Conservation (phyloP, 2,888 invertebrate species). For the Ischnura elegans region DNA sequence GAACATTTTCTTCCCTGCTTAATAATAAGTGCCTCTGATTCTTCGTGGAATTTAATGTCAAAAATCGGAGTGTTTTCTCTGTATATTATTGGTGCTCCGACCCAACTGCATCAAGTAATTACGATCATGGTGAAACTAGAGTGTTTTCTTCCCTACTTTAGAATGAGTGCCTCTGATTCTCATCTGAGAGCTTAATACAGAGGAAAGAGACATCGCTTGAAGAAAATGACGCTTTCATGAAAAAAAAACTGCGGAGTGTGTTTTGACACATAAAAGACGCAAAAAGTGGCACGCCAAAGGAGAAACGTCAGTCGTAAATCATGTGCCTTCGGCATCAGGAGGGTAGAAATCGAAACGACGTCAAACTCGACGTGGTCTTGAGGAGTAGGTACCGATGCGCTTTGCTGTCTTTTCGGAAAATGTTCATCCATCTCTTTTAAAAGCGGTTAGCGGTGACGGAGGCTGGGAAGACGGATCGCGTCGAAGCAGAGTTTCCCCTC, state of each 20-base stretch:
- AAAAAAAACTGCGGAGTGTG: background rate
- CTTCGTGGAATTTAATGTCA: no score
- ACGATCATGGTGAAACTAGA: no score
- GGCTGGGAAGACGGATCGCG: background rate
- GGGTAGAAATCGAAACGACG: background rate
- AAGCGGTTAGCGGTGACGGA: constrained; percentile 6
- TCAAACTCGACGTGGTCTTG: background rate
- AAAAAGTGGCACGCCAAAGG: background rate
- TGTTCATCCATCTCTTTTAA: background rate
- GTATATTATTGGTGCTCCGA: no score
- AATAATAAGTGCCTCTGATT: no score
- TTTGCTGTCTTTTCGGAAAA: constrained; percentile 25
- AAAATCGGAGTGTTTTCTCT: no score
- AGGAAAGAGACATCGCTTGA: background rate
- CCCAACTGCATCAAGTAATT: no score
- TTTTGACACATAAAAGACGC: background rate
- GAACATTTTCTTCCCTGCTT: no score
- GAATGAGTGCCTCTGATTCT: background rate
- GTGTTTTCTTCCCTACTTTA: background rate
- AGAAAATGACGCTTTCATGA: background rate
- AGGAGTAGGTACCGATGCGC: background rate
- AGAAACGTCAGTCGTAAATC: background rate
- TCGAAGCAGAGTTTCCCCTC: background rate
- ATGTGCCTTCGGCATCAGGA: background rate
- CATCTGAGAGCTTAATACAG: background rate